Percentiles rank a stretch among this genome's conserved stretches.
phyloP scores from a whole-genome alignment of 2,888 invertebrate genomes.

The Candidula unifasciata region DNA sequence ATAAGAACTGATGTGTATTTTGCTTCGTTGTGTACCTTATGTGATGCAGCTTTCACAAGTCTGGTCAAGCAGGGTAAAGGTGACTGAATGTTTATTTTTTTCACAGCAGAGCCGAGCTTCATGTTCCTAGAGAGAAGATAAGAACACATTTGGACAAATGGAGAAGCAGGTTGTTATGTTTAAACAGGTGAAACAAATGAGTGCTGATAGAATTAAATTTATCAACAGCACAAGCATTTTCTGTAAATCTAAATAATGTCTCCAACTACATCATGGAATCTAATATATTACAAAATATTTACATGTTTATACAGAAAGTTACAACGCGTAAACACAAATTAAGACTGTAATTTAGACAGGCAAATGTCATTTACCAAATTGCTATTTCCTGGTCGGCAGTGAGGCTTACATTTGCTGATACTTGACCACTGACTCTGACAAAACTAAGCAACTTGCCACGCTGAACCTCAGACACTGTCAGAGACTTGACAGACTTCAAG shows the following conservation, averaged over 20 bases:
- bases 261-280: no score
- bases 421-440: not conserved
- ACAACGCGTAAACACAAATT: no score
- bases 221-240: no score
- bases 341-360: not conserved
- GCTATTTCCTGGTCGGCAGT: slow-evolving; percentile 31
- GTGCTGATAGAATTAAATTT: no score
- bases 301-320: no score
- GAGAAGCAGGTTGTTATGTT: not conserved
- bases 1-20: no score
- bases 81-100: slow-evolving; percentile 14
- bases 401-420: slow-evolving; percentile 31
- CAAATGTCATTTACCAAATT: slow-evolving; percentile 29
- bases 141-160: not conserved
- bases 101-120: slow-evolving; percentile 13
- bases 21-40: not conserved
- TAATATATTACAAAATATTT: no score
- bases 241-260: no score
- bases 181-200: no score
- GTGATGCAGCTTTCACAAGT: slow-evolving; percentile 22
- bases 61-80: slow-evolving; percentile 23
- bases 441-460: slow-evolving; percentile 31
- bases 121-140: slow-evolving; percentile 24
- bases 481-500: not conserved
- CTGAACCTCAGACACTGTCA: slow-evolving; percentile 8